These are phyloP conservation scores for Otis tarda DNA, from an alignment of 2,113 vertebrate genomes.

Conservation along the genomic window DNA sequence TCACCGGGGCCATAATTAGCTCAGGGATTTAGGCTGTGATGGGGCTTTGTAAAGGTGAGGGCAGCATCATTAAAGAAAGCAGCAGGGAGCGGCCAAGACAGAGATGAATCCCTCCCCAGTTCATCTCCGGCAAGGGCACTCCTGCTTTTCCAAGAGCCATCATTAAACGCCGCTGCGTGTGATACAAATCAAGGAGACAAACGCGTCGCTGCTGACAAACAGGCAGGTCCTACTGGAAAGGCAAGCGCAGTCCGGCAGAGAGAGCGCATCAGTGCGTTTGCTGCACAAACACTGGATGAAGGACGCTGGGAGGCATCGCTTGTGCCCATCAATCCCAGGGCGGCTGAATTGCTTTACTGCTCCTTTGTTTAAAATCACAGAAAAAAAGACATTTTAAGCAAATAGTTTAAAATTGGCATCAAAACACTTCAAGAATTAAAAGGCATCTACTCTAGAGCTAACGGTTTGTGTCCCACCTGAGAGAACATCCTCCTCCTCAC, in stretches of 20 bases:
- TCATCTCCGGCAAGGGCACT: background rate
- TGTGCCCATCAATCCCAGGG: background rate
- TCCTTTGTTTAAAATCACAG: background rate
- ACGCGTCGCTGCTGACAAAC: accelerated
- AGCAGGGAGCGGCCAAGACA: background rate
- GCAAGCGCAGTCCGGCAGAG: background rate
- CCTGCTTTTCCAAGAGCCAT: background rate
- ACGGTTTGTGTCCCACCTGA: background rate
- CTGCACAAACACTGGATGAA: background rate
- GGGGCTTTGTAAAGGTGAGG: background rate
- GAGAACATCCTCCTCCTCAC: background rate
- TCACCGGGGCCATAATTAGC: background rate
- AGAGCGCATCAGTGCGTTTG: too few species aligned
- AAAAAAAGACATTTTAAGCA: background rate
- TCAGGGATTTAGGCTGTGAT: background rate
- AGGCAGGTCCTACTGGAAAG: background rate
- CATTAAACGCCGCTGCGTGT: background rate
- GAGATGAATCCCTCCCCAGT: background rate
- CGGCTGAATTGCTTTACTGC: background rate
- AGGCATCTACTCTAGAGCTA: background rate
- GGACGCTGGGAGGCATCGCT: background rate
- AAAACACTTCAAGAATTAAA: background rate
- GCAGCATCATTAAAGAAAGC: background rate
- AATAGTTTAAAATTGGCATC: background rate
- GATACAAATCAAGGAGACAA: background rate